Conservation (phyloP, 2,113 vertebrate species). For the Rhinogobius similis region DNA sequence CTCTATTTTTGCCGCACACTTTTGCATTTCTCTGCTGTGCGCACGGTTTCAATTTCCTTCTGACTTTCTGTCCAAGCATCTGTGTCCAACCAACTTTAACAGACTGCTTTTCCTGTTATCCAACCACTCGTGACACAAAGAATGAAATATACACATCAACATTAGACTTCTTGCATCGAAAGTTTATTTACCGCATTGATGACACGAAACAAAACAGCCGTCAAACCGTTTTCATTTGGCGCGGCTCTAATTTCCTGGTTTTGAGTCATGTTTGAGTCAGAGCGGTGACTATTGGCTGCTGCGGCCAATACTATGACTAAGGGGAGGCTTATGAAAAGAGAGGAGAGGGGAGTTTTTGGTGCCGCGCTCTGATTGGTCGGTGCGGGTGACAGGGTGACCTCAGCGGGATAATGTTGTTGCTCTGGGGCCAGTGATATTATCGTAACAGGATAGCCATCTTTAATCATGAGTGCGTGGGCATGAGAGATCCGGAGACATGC, state of each 20-base stretch:
- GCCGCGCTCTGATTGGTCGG: slow-evolving; percentile 43
- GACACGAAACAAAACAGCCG: slow-evolving; percentile 37
- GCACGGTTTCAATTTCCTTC: not conserved
- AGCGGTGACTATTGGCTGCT: slow-evolving; percentile 30
- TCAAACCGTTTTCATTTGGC: slow-evolving; percentile 32
- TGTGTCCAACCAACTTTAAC: slow-evolving; percentile 33
- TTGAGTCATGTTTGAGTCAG: slow-evolving; percentile 56
- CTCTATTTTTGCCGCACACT: not conserved
- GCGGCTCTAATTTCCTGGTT: slow-evolving; percentile 36
- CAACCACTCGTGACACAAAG: slow-evolving; percentile 31
- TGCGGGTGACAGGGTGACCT: slow-evolving; percentile 14
- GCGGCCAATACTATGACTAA: slow-evolving; percentile 43
- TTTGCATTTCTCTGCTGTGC: slow-evolving; percentile 2
- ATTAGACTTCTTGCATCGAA: not conserved
- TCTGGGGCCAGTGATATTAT: slow-evolving; percentile 13
- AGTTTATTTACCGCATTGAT: slow-evolving; percentile 26
- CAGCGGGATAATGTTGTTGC: slow-evolving; percentile 26
- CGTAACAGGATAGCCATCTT: slow-evolving; percentile 9
- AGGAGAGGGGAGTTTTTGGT: slow-evolving; percentile 41
- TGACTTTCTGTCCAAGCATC: slow-evolving; percentile 33
- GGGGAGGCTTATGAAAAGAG: slow-evolving; percentile 31
- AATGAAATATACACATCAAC: slow-evolving; percentile 30
- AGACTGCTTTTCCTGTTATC: slow-evolving; percentile 23
- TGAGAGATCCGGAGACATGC: not conserved
- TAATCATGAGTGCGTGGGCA: slow-evolving; percentile 2